A percentile compares a stretch with the other conserved stretches of the same genome.
Conservation (phyloP, 2,888 invertebrate genomes). For the Lycaena phlaeas region DNA sequence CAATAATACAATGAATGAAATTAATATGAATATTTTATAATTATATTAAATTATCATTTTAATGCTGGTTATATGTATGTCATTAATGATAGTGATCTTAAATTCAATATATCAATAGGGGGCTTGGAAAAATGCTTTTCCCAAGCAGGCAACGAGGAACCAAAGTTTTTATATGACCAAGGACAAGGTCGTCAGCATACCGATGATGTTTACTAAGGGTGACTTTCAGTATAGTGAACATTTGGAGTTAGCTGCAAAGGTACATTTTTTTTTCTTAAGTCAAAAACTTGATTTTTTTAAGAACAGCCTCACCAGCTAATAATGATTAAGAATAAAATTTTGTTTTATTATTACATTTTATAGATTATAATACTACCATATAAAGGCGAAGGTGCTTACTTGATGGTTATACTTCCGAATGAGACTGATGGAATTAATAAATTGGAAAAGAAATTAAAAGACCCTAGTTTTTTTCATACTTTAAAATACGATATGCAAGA, state of each 20-base stretch:
- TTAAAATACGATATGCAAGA: slow-evolving; percentile 46
- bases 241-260: slow-evolving; percentile 43
- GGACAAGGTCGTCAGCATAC: slow-evolving; percentile 70
- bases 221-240: slow-evolving; percentile 50
- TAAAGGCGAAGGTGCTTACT: slow-evolving; percentile 75
- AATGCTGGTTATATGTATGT: too few relatives aligned
- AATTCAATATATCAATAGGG: slow-evolving; percentile 55
- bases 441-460: slow-evolving; percentile 74
- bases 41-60: too few relatives aligned
- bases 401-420: slow-evolving; percentile 83
- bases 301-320: too few relatives aligned
- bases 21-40: too few relatives aligned
- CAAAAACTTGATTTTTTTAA: too few relatives aligned
- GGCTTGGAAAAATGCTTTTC: slow-evolving; percentile 78
- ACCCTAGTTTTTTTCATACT: slow-evolving; percentile 43
- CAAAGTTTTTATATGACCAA: slow-evolving; percentile 76
- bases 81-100: too few relatives aligned
- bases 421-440: slow-evolving; percentile 74
- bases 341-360: slow-evolving; percentile 14
- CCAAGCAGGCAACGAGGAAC: slow-evolving; percentile 60
- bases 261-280: too few relatives aligned
- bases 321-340: background rate
- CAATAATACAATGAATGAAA: too few relatives aligned
- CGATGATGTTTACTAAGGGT: slow-evolving; percentile 76
- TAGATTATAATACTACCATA: slow-evolving; percentile 83